phyloP scores from a whole-genome alignment of 1,140 invertebrate species.

The Calliopsis andreniformis region DNA sequence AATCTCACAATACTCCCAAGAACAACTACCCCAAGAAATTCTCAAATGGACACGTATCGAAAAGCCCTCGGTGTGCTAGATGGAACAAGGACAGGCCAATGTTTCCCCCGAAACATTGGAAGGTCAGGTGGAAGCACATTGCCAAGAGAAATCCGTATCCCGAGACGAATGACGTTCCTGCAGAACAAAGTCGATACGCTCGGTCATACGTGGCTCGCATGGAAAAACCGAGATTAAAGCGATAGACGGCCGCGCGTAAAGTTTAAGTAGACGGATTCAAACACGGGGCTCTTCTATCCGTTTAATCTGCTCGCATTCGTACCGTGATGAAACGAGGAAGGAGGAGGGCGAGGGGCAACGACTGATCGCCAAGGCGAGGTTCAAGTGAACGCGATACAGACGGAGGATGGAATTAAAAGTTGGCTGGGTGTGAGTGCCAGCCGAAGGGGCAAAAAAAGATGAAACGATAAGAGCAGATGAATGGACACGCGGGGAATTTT shows the following conservation, averaged over 20 bases:
- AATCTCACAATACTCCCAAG: no score
- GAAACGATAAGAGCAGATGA: conserved; percentile 8
- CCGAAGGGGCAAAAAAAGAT: conserved; percentile 28
- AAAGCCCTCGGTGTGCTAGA: no score
- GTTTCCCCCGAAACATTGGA: no score
- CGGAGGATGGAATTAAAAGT: conserved; percentile 49
- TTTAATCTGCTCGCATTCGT: conserved; percentile 5
- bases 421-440: conserved; percentile 25
- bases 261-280: conserved; percentile 23
- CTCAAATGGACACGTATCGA: no score
- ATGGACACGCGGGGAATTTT: conserved; percentile 9
- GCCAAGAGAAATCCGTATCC: conserved; percentile 49
- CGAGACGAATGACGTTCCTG: background rate
- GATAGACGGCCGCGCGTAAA: background rate
- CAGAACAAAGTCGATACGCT: background rate
- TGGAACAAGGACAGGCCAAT: no score
- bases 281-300: background rate
- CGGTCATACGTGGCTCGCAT: background rate
- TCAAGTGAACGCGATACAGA: conserved; percentile 13
- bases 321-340: conserved; percentile 20
- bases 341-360: conserved; percentile 12
- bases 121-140: conserved; percentile 31
- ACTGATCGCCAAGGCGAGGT: conserved; percentile 3
- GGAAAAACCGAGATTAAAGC: conserved; percentile 22
- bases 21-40: no score